Evolutionary conservation across 2,888 invertebrate genomes (phyloP), one percentile per base, ranked within the genome.

Genomic region (Chalcis sispes): DNA sequence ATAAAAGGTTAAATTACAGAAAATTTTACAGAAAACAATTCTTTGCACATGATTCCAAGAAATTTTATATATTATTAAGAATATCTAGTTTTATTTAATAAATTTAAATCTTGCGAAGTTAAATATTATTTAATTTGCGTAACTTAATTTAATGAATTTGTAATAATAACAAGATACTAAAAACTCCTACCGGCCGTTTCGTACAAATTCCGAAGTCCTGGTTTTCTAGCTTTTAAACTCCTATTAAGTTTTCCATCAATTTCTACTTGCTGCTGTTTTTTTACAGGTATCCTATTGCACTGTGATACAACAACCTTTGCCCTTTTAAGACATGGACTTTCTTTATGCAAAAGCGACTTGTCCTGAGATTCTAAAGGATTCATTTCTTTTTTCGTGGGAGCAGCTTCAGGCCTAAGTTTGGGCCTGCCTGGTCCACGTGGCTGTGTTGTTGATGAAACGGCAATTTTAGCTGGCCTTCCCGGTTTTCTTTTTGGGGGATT

Each of bases 401-500:
- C 23, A 1, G 42, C 18, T 23, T 58, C 62, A 2, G 71, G 56
- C 4, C 48, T 66, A 15, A 86, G 70, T 32, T 86, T 59, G 2
- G 90, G 90, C 84, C 91, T 87, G 2, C 91, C 91, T 0, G 91
- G 90, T 8, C 90, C 90, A 67, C 90, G 89, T 0, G 88, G 88
- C 80, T 88, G 91, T 1, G 90, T 83, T 25, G 86, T 84, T 27
- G 86, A 84, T 8, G 85, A 80, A 84, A 84, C 85, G 10, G 92
- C 91, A 69, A 93, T 92, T 85, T 86, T 87, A 13, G 92, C 92
- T 69, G 94, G 93, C 78, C 94, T 90, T 0, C 94, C 94, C 52
- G 92, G 93, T 88, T 94, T 94, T 79, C 94, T 91, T 74, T 94
- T 92, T 0, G 95, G 95, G 0, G 95, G 95, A 89, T 95, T 95